Evolutionary conservation across 2,888 invertebrate genomes (phyloP), one percentile per base, ranked within the genome.

Genomic region (Campaea margaritaria): DNA sequence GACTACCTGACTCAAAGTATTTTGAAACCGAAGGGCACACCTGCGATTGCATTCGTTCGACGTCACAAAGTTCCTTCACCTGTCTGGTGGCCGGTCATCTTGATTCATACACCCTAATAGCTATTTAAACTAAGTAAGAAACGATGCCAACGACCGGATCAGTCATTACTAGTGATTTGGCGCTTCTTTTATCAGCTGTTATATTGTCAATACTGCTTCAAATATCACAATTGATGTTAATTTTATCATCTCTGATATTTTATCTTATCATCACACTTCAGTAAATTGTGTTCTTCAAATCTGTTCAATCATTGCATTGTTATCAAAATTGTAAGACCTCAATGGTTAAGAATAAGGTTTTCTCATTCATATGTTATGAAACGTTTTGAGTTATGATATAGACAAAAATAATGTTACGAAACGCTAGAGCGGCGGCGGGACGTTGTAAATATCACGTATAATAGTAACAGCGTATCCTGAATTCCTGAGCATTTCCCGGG

Each of bases 21-120:
- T 54, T 78, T 71, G 70, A 72, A 75, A 75, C 68, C 73, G 69
- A 76, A 75, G 76, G 79, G 76, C 78, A 72, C 85, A 86, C 83
- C 85, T 86, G 85, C 83, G 74, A 75, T 72, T 70, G 73, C 65
- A 62, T 55, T 72, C 80, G 79, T 55, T 72, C 80, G 79, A 79
- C 81, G 79, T 80, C 81, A 81, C 72, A 78, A 73, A 76, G 83
- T 83, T 81, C 79, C 78, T 83, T 85, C 85, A 86, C 85, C 85
- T 86, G 85, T 79, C 79, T 76, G 69, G 62, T 69, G 69, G 67
- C 54, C 63, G 71, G 71, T 75, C 70, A 72, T 76, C 74, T 77
- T 75, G 59, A 67, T 65, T 65, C 62, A 52, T 72, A 69, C 70
- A 74, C 70, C 72, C 73, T 65, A 71, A 72, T 66, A 71, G 62